Evolutionary conservation across 2,113 vertebrate genomes (phyloP).

Genomic region (Halichoeres trimaculatus): DNA sequence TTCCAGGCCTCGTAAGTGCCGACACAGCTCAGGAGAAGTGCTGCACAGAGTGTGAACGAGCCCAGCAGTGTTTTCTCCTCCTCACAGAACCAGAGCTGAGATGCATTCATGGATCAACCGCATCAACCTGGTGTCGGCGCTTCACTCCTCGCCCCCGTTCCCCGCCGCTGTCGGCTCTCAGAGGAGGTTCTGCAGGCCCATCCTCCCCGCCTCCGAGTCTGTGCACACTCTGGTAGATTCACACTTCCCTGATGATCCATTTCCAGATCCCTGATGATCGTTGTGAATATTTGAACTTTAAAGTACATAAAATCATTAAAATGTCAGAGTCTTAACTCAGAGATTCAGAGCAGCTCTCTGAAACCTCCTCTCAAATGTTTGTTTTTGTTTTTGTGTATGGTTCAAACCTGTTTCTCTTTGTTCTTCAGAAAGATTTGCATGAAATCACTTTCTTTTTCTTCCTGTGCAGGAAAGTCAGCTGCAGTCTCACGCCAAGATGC

Average conservation of each 20-base stretch:
- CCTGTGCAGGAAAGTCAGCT: constrained; percentile 88
- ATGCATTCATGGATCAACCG: constrained; percentile 93
- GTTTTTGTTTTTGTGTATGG: too few relatives aligned
- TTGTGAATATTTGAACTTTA: too few relatives aligned
- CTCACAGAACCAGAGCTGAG: constrained; percentile 84
- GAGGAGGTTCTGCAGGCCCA: constrained; percentile 88
- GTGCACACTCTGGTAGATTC: constrained; percentile 83
- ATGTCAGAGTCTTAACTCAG: too few relatives aligned
- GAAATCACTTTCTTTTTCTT: neutral
- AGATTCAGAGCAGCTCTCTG: too few relatives aligned
- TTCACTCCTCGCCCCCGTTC: constrained; percentile 92
- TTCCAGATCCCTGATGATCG: too few relatives aligned
- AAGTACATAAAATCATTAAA: too few relatives aligned
- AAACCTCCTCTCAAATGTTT: too few relatives aligned
- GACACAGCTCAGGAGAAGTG: neutral
- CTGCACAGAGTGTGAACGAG: neutral
- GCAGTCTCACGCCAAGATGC: constrained; percentile 83
- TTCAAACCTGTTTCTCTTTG: neutral
- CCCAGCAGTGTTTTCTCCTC: neutral
- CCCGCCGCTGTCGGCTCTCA: constrained; percentile 91
- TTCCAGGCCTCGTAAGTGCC: constrained; percentile 90
- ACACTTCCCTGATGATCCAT: neutral
- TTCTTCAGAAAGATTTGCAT: neutral
- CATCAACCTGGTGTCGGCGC: constrained; percentile 90
- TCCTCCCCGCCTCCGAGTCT: constrained; percentile 85